A percentile compares a stretch with the other conserved stretches of the same genome.
phyloP scores from a whole-genome alignment of 2,113 vertebrate genomes.

The Oreochromis aureus region DNA sequence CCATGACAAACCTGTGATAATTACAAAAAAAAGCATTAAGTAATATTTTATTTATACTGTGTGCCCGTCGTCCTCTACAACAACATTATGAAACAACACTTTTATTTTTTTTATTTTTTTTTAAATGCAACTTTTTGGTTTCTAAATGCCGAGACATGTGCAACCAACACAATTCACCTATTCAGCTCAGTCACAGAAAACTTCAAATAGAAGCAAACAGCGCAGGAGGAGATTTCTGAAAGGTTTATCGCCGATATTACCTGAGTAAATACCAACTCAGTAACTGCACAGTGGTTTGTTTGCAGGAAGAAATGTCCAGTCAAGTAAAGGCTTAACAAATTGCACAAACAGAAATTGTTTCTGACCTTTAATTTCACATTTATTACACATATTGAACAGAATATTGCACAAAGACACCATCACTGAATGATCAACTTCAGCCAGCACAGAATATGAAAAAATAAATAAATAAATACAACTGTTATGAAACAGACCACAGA shows the following conservation, averaged over 20 bases:
- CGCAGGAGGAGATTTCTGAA: too few species aligned
- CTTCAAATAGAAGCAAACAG: too few species aligned
- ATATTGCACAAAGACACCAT: conserved; percentile 22
- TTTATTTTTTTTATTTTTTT: too few species aligned
- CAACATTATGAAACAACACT: not conserved
- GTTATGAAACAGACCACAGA: not conserved
- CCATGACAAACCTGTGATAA: too few species aligned
- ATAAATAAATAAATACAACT: not conserved
- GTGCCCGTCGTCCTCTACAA: not conserved
- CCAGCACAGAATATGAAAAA: not conserved
- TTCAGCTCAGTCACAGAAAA: not conserved
- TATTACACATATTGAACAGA: not conserved
- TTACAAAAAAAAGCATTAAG: too few species aligned
- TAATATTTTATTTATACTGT: not conserved
- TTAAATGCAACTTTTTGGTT: not conserved
- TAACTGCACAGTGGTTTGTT: not conserved
- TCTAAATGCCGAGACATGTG: not conserved
- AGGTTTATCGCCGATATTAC: not conserved
- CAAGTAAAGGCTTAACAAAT: not conserved
- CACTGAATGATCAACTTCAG: not conserved
- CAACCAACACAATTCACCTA: not conserved
- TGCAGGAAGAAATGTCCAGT: not conserved
- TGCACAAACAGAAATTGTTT: not conserved
- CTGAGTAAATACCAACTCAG: not conserved
- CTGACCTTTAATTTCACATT: not conserved